Conservation (phyloP, 2,888 invertebrate species). For the Chromoteleia sp. region DNA sequence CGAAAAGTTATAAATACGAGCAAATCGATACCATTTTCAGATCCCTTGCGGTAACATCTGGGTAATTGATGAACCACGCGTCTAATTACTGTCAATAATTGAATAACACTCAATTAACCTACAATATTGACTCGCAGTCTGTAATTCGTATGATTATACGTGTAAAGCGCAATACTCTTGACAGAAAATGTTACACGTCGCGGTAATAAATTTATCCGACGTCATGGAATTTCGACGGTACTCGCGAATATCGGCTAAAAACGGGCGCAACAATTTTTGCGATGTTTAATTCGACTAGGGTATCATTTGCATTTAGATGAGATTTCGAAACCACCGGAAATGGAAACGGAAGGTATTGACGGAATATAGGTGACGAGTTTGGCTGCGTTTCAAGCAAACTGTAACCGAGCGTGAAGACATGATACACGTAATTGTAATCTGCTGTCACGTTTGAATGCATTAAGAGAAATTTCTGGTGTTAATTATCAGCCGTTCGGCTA, state of each 20-base stretch:
- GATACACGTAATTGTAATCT: slow-evolving; percentile 48
- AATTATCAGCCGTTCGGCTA: slow-evolving; percentile 15
- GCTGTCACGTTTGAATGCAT: slow-evolving; percentile 31
- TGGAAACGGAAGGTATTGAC: slow-evolving; percentile 72
- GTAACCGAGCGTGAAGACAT: slow-evolving; percentile 54
- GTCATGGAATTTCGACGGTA: background rate
- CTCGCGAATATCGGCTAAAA: background rate
- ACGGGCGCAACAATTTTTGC: slow-evolving; percentile 18
- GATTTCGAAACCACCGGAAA: slow-evolving; percentile 71
- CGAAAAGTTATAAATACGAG: too few relatives aligned
- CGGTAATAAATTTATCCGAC: slow-evolving; percentile 1
- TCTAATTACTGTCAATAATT: slow-evolving; percentile 41
- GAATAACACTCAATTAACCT: slow-evolving; percentile 27
- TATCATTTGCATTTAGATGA: slow-evolving; percentile 77
- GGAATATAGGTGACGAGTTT: slow-evolving; percentile 75
- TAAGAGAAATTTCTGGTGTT: slow-evolving; percentile 25
- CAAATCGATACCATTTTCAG: background rate
- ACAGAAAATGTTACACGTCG: slow-evolving; percentile 3
- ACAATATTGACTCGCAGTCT: slow-evolving; percentile 7
- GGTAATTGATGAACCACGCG: slow-evolving; percentile 9
- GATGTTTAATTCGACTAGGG: slow-evolving; percentile 40
- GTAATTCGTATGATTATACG: slow-evolving; percentile 13
- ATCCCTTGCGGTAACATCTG: background rate
- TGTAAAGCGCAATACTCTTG: slow-evolving; percentile 1
- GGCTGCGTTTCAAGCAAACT: slow-evolving; percentile 74